Conservation (phyloP, 2,888 invertebrate genomes). For the Steinernema carpocapsae region DNA sequence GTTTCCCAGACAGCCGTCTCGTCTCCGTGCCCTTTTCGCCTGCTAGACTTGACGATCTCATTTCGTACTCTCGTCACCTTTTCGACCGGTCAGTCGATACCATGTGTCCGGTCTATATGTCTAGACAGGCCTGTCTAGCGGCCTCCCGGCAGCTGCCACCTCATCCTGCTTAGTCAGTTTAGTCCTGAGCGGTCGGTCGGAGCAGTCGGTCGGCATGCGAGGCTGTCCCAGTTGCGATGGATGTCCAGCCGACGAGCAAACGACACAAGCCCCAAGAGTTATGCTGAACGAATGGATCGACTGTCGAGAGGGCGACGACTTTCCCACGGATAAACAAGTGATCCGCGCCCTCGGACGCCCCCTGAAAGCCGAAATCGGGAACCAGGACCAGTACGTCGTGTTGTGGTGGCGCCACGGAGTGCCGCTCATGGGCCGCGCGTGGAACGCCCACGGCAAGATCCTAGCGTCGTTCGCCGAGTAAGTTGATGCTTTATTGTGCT, state of each 20-base stretch:
- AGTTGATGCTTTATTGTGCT: conserved; percentile 13
- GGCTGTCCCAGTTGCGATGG: too few species aligned
- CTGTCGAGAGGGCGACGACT: conserved; percentile 34
- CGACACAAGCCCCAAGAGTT: conserved; percentile 2
- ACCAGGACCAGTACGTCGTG: conserved; percentile 51
- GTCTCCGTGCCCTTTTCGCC: too few species aligned
- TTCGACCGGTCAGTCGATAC: too few species aligned
- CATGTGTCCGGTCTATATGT: too few species aligned
- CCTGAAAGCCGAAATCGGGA: conserved; percentile 34
- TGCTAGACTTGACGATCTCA: too few species aligned
- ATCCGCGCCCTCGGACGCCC: conserved; percentile 38
- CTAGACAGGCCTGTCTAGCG: too few species aligned
- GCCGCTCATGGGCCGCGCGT: conserved; percentile 55
- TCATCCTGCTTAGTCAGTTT: too few species aligned
- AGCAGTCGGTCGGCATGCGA: too few species aligned
- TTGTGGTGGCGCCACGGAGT: conserved; percentile 45
- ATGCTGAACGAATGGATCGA: conserved; percentile 35
- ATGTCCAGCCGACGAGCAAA: not conserved
- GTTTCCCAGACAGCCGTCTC: too few species aligned
- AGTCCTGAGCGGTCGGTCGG: too few species aligned
- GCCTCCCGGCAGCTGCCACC: too few species aligned
- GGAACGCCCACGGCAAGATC: conserved; percentile 45
- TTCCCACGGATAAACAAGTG: conserved; percentile 24
- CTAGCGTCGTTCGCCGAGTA: conserved; percentile 53
- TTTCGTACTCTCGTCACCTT: too few species aligned